Evolutionary conservation across 2,113 vertebrate species (phyloP), one percentile per base, ranked within the genome.

Genomic region (Baryphthengus martii): DNA sequence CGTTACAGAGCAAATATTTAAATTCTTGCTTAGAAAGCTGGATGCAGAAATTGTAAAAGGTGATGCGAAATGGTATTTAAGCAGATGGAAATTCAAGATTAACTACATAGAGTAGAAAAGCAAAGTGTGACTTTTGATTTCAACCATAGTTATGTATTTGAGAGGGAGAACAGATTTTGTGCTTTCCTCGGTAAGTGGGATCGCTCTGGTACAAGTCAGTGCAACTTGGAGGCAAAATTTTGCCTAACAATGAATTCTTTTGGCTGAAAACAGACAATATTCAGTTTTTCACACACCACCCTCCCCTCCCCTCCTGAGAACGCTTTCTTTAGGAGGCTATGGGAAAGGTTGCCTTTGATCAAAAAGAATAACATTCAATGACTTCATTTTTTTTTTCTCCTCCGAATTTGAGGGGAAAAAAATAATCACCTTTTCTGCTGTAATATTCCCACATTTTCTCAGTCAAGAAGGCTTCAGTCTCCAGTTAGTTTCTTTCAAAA

Each of bases 271-370:
- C 3, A 61, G 61, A 55, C 25, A 86, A 3, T 29, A 50, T 68
- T 29, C 6, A 4, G 8, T 40, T 86, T 93, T 83, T 68, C 79
- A 35, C 25, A 40, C 21, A 7, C 17, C 24, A 5, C 6, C 2
- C 4, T 15, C 3, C 5, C 13, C 6, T 1, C 4, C 15, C 3
- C 5, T 11, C 18, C 13, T 0, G 0, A 33, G 31, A 62, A 40
- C 4, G 2, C 16, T 70, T 73, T 37, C 35, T 62, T 47, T 77
- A 35, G 10, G 25, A 39, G 12, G 6, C 35, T 42, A 10, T 29
- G 20, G 49, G 33, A 37, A 90, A 77, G 39, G 44, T 8, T 40
- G 24, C 25, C 4, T 47, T 33, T 45, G 71, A 33, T n/a, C 17
- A 68, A 63, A 67, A 68, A n/a, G 1, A 59, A 6, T 3, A 59